Evolutionary conservation across 2,888 invertebrate species (phyloP), one percentile per base, ranked within the genome.

Genomic region (Diarsia mendica): DNA sequence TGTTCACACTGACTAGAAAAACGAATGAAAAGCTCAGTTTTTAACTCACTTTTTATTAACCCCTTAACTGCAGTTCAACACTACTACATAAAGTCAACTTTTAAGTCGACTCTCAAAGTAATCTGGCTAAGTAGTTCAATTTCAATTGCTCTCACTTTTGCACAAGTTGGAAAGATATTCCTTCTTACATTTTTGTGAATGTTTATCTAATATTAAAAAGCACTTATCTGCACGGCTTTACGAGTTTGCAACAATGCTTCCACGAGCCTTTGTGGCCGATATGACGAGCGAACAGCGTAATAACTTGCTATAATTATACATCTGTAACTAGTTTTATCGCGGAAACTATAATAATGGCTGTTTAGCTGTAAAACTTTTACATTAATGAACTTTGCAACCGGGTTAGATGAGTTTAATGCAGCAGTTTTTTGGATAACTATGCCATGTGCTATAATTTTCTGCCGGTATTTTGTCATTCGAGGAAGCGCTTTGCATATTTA

Each of bases 261-360:
- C 68, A 84, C 77, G 75, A 77, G 80, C 65, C 70, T 83, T 78
- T 82, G 82, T 82, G 76, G 75, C 61, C 33, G 75, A 71, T 80
- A 73, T 89, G 85, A 87, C 85, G 85, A 69, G 81, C 48, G 73
- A 72, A 68, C 77, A 81, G 48, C 82, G 84, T 86, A 84, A 89
- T 86, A 88, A 87, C 89, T 87, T 18, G 58, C 46, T 66, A 33
- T 67, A n/a, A n/a, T n/a, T n/a, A 90, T 90, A 91, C 55, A 90
- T 89, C 92, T 70, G 55, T 49, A 77, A 71, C 87, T 67, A 88
- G 72, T 87, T 87, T 92, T 92, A 92, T 90, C 89, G 84, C 89
- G 89, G 88, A 90, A 91, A 89, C 90, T 89, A 87, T 89, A 86
- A 88, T 90, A 89, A 91, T 90, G 86, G 85, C 70, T 86, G 72